Base-by-base conservation (phyloP, 2,113 vertebrate genomes). In the Poicephalus meyeri region DNA sequence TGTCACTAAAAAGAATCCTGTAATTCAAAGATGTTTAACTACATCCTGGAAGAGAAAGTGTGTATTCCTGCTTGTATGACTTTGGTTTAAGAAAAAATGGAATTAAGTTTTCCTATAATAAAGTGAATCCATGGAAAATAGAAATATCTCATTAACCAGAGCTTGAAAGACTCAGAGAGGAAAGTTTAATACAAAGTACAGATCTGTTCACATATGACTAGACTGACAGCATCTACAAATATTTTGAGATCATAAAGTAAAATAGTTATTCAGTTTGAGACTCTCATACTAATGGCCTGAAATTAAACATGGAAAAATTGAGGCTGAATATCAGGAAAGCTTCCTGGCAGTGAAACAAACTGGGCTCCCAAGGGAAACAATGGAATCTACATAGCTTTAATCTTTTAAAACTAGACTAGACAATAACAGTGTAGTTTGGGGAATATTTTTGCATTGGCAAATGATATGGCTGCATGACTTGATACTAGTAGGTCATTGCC, bases 221-320 rank as follows among this genome's bases (percentile, higher is more conserved):
- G 56, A 89, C 28, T 73, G 53, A 79, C 31, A 91, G 53, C 31
- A 88, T 89, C 80, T 72, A 89, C 52, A 85, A 94, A 82, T 86
- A 92, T 79, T 93, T 87, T 80, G 73, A 79, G 65, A 88, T 58
- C n/a, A 81, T 56, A 93, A 94, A 91, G 70, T 61, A 63, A 76
- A 88, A 71, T 16, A 88, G 53, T 65, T 96, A 60, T 88, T 80
- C 69, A 86, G 53, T 39, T 68, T 70, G 33, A 92, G 37, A 64
- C 47, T 84, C 42, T 80, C 44, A 82, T 84, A 97, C 91, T 96
- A 96, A 96, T 96, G 96, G 93, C 46, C 73, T 93, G 95, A 97
- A 96, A 92, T 95, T 91, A 96, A 96, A 96, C 95, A 97, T 91
- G 92, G 96, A 97, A 97, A 97, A 96, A 76, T 49, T 96, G 96